A percentile compares a stretch with the other conserved stretches of the same genome.
phyloP scores from a whole-genome alignment of 2,113 vertebrate genomes.

The Podocnemis expansa region DNA sequence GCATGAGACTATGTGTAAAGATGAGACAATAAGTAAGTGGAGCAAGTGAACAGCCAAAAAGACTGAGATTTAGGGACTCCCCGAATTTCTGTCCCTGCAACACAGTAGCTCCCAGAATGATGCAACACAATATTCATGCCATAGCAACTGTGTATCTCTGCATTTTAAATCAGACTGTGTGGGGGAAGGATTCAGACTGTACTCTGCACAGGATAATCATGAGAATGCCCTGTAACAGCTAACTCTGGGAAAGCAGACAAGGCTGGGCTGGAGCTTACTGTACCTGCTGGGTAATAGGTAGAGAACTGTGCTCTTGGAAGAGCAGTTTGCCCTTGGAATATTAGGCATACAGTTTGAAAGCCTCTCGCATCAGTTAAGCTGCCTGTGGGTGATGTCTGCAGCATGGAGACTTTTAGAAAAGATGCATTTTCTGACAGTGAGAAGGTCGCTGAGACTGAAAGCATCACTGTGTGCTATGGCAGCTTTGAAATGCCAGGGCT shows the following conservation, averaged over 20 bases:
- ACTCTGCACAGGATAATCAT: background rate
- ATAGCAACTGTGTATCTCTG: conserved; percentile 5
- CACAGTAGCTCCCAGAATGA: fast-evolving
- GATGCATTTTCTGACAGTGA: conserved; percentile 64
- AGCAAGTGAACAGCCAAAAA: background rate
- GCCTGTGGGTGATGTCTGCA: conserved; percentile 22
- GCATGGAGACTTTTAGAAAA: conserved; percentile 32
- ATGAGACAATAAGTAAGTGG: background rate
- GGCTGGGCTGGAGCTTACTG: conserved; percentile 27
- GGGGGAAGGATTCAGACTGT: background rate
- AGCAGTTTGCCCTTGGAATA: conserved; percentile 46
- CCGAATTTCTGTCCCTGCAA: fast-evolving
- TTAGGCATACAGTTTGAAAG: conserved; percentile 45
- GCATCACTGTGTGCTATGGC: conserved; percentile 15
- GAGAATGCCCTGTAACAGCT: background rate
- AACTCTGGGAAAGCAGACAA: conserved; percentile 31
- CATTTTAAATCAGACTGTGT: background rate
- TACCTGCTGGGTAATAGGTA: conserved; percentile 58
- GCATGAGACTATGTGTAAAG: background rate
- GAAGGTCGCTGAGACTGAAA: conserved; percentile 62
- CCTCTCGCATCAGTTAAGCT: conserved; percentile 58
- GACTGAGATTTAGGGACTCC: background rate
- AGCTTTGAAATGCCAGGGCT: conserved; percentile 1
- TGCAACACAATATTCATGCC: conserved; percentile 1
- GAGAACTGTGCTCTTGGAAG: conserved; percentile 56